Percentiles rank a stretch among this genome's conserved stretches.
Evolutionary conservation across 37 sponge, comb jelly and placozoan genomes (phyloP).

Genomic region (Agelas oroides): DNA sequence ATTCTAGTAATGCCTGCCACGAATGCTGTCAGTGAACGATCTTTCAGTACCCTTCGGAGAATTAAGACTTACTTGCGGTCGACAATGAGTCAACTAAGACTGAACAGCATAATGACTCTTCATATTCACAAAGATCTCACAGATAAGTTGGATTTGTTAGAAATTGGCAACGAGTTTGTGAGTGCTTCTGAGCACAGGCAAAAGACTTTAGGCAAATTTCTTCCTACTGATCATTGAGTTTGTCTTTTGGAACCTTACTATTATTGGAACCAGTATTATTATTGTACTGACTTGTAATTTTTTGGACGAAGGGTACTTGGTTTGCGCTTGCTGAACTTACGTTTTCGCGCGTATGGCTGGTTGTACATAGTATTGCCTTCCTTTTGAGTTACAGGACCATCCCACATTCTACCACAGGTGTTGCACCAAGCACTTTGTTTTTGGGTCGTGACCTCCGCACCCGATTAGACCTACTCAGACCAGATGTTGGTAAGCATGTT

Average conservation of each 20-base stretch:
- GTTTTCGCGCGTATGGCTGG: too few relatives aligned
- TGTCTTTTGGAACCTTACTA: too few relatives aligned
- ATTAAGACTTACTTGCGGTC: conserved; percentile 68
- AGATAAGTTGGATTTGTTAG: conserved; percentile 36
- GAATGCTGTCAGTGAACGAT: conserved; percentile 77
- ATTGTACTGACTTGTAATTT: too few relatives aligned
- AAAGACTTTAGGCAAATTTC: conserved; percentile 39
- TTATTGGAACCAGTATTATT: too few relatives aligned
- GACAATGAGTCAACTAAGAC: conserved; percentile 62
- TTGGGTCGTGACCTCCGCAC: neutral
- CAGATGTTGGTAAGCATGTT: too few relatives aligned
- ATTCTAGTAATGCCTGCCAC: conserved; percentile 72
- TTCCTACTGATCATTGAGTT: too few relatives aligned
- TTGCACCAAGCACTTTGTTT: neutral
- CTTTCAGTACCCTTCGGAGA: conserved; percentile 61
- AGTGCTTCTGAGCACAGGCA: conserved; percentile 37
- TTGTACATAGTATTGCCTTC: too few relatives aligned
- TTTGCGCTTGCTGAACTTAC: too few relatives aligned
- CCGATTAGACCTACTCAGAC: neutral
- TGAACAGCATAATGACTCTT: conserved; percentile 55
- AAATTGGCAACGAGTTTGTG: conserved; percentile 66
- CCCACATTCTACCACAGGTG: neutral
- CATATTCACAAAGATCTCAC: conserved; percentile 48
- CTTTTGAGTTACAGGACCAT: neutral
- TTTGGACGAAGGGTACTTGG: too few relatives aligned